Base-by-base conservation (phyloP, 2,797 vertebrate genomes). In the Melanogrammus aeglefinus region DNA sequence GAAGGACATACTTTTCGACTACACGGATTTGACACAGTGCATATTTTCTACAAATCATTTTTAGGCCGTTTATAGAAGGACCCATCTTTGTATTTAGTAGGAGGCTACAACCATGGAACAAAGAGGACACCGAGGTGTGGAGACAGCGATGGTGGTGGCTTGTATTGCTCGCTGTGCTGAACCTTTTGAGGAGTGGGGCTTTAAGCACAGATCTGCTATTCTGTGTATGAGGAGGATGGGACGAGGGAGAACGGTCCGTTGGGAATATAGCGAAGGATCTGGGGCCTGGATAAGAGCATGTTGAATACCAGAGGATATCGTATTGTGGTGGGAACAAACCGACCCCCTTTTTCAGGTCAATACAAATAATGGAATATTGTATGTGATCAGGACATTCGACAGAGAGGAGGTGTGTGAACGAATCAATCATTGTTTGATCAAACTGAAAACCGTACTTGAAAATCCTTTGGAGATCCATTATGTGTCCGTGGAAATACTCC, bases 261-360 rank as follows among this genome's bases (percentile, higher is more conserved):
- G 94, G 94, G 21, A 92, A 94, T 82, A 90, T 95, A 77, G 88
- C 93, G 2, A 93, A 92, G 78, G 95, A 96, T 79, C 81, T 95
- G 66, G 93, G n/a, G 91, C 0, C 84, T 95, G 4, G 91, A 94
- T 76, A 87, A 91, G 70, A 77, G 63, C 12, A 81, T 88, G 2
- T 87, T 95, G 66, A 79, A 33, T 44, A 84, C 88, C 27, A 88
- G 88, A 24, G 81, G 92, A 27, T 93, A 93, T 79, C 92, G 94
- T 78, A 93, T 95, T 44, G 86, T 95, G 33, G 80, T 92, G 74
- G 87, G 91, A 77, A 69, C 86, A 27, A 78, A 80, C n/a, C 0
- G 87, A 91, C 9, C 78, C 91, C 5, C 74, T 89, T 0, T 91
- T 93, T 77, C 75, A 86, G 38, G 87, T 92, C 72, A 92, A 93